Base-by-base conservation (phyloP, 2,113 vertebrate genomes). In the Pithys albifrons region DNA sequence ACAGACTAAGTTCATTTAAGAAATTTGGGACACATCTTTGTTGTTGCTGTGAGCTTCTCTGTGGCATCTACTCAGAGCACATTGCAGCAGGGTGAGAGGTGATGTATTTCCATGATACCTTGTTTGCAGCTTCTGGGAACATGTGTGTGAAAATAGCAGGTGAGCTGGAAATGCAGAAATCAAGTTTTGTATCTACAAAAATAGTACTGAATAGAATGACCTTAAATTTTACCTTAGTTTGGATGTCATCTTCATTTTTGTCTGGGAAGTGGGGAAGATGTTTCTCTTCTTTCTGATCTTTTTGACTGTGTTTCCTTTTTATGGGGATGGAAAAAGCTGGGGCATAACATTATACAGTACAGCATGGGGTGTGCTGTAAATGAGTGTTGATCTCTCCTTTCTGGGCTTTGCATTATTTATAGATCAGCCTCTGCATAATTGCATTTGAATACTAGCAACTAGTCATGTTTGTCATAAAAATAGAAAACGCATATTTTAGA, bases 321-420 rank as follows among this genome's bases (percentile, higher is more conserved):
- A 75, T 75, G 35, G 14, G 49, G 16, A 65, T 84, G 69, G 19
- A 4, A 1, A 75, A 88, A 84, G 70, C 75, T 93, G 88, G 33
- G 78, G 58, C 58, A 51, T 85, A 72, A 79, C 49, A 57, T 91
- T 86, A 89, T 91, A 91, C 77, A 85, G 83, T 93, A 14, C 80
- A 84, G 59, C 69, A 54, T 93, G 62, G 7, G 2, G n/a, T 25
- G 27, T 65, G 57, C 76, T 92, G 85, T 94, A 91, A 93, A 93
- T 81, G 83, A 88, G 46, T 19, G 64, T 81, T 89, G 80, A 85
- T 94, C 73, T 92, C 83, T 84, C 25, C 62, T 95, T 87, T 93
- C 80, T 92, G 76, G 13, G 73, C 41, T 93, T 91, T 96, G 96
- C 83, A 94, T 96, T 96, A 96, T 97, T 97, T 96, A 96, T 97